Evolutionary conservation across 2,888 invertebrate species (phyloP).

Genomic region (Mythimna loreyi): DNA sequence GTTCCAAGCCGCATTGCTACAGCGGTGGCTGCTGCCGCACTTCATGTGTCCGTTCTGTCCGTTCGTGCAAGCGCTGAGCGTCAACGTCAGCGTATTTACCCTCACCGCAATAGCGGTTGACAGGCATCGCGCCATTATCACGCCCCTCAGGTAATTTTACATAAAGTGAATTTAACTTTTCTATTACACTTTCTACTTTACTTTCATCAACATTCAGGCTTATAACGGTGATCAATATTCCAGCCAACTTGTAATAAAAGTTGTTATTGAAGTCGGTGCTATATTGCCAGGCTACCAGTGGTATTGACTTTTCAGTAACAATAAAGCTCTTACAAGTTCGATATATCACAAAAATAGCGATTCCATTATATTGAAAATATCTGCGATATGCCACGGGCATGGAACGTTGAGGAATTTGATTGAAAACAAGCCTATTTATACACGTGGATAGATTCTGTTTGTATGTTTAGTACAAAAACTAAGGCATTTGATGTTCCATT

Average conservation of each 20-base stretch:
- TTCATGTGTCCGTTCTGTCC: constrained; percentile 97
- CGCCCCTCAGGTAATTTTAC: constrained; percentile 92
- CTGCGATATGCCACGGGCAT: background rate
- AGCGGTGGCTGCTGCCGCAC: constrained; percentile 96
- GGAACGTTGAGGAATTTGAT: constrained; percentile 8
- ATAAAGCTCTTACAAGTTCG: constrained; percentile 13
- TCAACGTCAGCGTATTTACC: constrained; percentile 97
- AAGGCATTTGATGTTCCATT: background rate
- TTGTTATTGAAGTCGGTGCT: background rate
- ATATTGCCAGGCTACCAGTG: rapidly evolving
- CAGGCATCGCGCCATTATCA: constrained; percentile 95
- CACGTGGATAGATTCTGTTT: constrained; percentile 10
- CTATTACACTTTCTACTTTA: background rate
- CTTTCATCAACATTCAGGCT: background rate
- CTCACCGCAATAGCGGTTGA: constrained; percentile 96
- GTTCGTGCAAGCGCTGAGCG: constrained; percentile 96
- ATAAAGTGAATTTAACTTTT: background rate
- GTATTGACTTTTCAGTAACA: background rate
- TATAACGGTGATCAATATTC: background rate
- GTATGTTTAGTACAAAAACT: constrained; percentile 18
- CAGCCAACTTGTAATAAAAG: background rate
- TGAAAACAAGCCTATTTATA: constrained; percentile 26
- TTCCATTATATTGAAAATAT: constrained; percentile 12
- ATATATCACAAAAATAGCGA: constrained; percentile 8
- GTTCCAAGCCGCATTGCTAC: constrained; percentile 97